phyloP scores from a whole-genome alignment of 2,113 vertebrate species.

The Speoplatyrhinus poulsoni region DNA sequence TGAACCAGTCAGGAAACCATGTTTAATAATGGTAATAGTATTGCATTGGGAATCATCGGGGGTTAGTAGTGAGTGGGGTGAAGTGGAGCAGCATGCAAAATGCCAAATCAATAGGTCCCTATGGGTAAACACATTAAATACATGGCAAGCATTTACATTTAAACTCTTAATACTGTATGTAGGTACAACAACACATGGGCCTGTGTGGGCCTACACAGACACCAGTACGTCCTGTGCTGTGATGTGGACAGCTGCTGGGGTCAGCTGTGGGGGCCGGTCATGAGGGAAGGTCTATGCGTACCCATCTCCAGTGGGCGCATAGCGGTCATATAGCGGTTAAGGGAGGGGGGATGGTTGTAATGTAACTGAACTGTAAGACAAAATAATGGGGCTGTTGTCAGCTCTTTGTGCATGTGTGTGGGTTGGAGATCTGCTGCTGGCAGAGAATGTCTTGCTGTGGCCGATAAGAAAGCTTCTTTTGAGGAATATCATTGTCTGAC shows the following conservation, averaged over 20 bases:
- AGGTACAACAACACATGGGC: too few relatives aligned
- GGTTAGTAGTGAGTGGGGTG: conserved; percentile 38
- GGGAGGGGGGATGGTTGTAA: neutral
- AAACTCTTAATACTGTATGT: too few relatives aligned
- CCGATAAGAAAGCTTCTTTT: neutral
- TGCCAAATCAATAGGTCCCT: too few relatives aligned
- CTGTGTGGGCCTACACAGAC: neutral
- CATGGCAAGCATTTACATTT: too few relatives aligned
- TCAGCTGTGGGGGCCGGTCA: conserved; percentile 17
- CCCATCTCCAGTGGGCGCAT: neutral
- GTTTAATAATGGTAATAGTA: too few relatives aligned
- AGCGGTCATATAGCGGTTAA: neutral
- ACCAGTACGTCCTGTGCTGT: neutral
- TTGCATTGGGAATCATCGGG: conserved; percentile 5
- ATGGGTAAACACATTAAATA: too few relatives aligned
- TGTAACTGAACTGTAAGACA: neutral
- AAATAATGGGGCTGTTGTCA: neutral
- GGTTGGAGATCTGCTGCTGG: neutral
- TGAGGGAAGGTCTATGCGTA: neutral
- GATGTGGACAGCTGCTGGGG: conserved; percentile 6
- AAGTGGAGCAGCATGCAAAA: neutral
- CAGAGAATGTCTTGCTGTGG: neutral
- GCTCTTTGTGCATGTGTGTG: neutral
- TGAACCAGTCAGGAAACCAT: neutral
- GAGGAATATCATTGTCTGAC: neutral